These are phyloP conservation scores for Byasa hedistus DNA, from an alignment of 2,888 invertebrate species.

Conservation along the genomic window DNA sequence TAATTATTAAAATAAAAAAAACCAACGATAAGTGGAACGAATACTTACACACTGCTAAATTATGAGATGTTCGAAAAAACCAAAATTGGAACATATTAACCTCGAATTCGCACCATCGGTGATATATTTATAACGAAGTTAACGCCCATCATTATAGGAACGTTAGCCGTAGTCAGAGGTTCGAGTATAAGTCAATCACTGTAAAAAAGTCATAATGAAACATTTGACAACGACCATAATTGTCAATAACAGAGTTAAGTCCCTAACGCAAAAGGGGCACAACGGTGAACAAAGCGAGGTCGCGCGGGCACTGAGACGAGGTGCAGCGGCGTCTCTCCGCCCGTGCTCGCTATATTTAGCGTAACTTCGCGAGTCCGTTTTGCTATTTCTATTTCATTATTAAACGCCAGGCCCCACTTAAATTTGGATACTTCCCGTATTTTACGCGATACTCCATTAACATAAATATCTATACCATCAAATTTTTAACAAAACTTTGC, in stretches of 20 bases:
- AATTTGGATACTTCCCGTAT: slow-evolving; percentile 50
- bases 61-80: slow-evolving; percentile 46
- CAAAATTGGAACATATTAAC: slow-evolving; percentile 55
- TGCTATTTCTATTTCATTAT: slow-evolving; percentile 79
- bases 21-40: not conserved
- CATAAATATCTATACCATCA: not conserved
- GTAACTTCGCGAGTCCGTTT: slow-evolving; percentile 74
- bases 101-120: slow-evolving; percentile 39
- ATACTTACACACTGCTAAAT: slow-evolving; percentile 57
- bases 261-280: slow-evolving; percentile 11
- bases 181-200: slow-evolving; percentile 10
- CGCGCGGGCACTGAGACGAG: slow-evolving; percentile 43
- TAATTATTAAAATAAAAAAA: not conserved
- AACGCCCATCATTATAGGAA: slow-evolving; percentile 21
- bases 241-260: slow-evolving; percentile 29
- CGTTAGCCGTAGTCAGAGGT: not conserved
- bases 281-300: slow-evolving; percentile 55
- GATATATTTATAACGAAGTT: slow-evolving; percentile 20
- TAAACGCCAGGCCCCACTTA: slow-evolving; percentile 60
- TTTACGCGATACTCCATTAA: slow-evolving; percentile 35
- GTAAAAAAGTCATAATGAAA: slow-evolving; percentile 12
- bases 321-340: slow-evolving; percentile 47
- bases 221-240: slow-evolving; percentile 26
- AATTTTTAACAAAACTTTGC: not conserved
- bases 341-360: slow-evolving; percentile 73